Evolutionary conservation across 2,888 invertebrate species (phyloP), one percentile per base, ranked within the genome.

Genomic region (Drosophila pegasa): DNA sequence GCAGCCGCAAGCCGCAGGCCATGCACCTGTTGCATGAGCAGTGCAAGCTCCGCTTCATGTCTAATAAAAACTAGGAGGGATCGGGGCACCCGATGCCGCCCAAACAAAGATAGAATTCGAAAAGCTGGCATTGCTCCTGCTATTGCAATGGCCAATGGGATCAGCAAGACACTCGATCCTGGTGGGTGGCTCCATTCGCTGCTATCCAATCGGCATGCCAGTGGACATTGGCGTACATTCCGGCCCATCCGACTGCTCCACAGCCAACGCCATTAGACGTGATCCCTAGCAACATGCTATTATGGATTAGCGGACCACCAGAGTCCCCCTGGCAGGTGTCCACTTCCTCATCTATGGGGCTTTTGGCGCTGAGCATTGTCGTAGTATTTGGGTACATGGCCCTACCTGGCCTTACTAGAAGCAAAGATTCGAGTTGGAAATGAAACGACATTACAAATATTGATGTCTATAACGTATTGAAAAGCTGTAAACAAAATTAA

Each of bases 261-360:
- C 58, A n/a, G n/a, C n/a, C 59, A 0, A 71, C 18, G 35, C 84
- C n/a, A n/a, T n/a, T n/a, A n/a, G n/a, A n/a, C n/a, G n/a, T n/a
- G n/a, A n/a, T n/a, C n/a, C n/a, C n/a, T n/a, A n/a, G n/a, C n/a
- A n/a, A n/a, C n/a, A n/a, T n/a, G n/a, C n/a, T n/a, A n/a, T n/a
- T n/a, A n/a, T n/a, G 82, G 1, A 89, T 59, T 0, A 89, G 40
- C 0, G 89, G 89, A 0, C 89, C 89, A 1, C 89, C 89, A 0
- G 89, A 89, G 47, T 89, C 89, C 0, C 90, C 89, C 8, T 78
- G 80, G 29, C 89, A 89, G 43, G 75, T 71, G 50, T 87, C 84
- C 27, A 76, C 77, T 29, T 80, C 78, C 18, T 31, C 38, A 40
- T 80, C 59, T n/a, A n/a, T n/a, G n/a, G n/a, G 1, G 10, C 29